These are phyloP conservation scores for Drosophila lini DNA, from an alignment of 1,140 invertebrate genomes.

Conservation along the genomic window DNA sequence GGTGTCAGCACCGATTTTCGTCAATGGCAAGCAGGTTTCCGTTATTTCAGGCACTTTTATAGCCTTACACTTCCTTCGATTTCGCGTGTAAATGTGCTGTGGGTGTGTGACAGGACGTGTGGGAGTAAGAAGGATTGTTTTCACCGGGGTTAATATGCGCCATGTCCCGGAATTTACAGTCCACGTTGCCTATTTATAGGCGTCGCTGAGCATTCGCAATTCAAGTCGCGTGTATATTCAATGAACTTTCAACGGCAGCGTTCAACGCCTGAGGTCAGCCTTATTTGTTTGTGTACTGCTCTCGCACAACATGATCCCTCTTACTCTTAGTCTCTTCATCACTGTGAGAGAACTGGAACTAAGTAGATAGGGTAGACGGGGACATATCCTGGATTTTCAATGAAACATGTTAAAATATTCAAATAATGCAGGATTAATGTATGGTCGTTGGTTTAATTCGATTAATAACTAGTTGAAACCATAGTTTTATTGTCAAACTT, in stretches of 20 bases:
- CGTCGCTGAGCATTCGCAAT: slow-evolving; percentile 19
- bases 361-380: background rate
- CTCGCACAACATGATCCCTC: slow-evolving; percentile 20
- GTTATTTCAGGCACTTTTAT: slow-evolving; percentile 18
- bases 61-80: slow-evolving; percentile 24
- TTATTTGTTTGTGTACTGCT: slow-evolving; percentile 6
- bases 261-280: slow-evolving; percentile 25
- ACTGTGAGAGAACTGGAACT: background rate
- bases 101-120: background rate
- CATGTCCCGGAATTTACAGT: slow-evolving; percentile 33
- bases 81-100: slow-evolving; percentile 20
- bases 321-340: background rate
- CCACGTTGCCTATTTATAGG: slow-evolving; percentile 58
- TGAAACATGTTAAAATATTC: background rate
- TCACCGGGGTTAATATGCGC: slow-evolving; percentile 26
- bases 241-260: slow-evolving; percentile 44
- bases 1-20: slow-evolving; percentile 71
- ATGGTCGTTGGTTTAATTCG: too few relatives aligned
- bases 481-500: background rate
- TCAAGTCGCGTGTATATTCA: slow-evolving; percentile 33
- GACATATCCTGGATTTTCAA: background rate
- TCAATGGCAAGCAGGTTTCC: slow-evolving; percentile 59
- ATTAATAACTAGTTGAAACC: too few relatives aligned
- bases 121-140: slow-evolving; percentile 17
- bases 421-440: too few relatives aligned